Conservation (phyloP, 2,888 invertebrate species). For the Leucophenga montana region DNA sequence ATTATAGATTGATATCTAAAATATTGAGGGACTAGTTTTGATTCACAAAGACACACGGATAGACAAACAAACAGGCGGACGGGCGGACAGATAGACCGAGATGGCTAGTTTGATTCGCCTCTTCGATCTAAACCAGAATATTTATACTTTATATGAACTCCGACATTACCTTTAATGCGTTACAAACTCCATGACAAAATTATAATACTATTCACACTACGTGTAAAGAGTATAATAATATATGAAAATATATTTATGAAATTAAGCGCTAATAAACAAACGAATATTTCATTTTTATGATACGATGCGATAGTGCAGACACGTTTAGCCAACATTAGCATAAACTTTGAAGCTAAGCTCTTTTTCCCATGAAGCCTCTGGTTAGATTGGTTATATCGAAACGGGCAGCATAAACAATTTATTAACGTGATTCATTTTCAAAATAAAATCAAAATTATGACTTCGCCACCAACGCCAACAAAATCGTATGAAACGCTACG, state of each 20-base stretch:
- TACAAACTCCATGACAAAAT: too few species aligned
- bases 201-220: too few species aligned
- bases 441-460: slow-evolving; percentile 54
- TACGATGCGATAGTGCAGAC: slow-evolving; percentile 14
- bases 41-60: too few species aligned
- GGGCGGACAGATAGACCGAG: too few species aligned
- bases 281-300: slow-evolving; percentile 57
- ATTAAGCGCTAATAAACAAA: slow-evolving; percentile 41
- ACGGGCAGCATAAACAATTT: slow-evolving; percentile 63
- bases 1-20: too few species aligned
- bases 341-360: slow-evolving; percentile 67
- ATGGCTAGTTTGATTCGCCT: too few species aligned
- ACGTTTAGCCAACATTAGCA: slow-evolving; percentile 51
- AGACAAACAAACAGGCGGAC: too few species aligned
- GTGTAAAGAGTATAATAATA: too few species aligned
- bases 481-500: slow-evolving; percentile 22
- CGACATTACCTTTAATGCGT: too few species aligned
- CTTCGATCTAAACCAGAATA: too few species aligned
- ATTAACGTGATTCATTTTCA: slow-evolving; percentile 67
- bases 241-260: slow-evolving; percentile 1
- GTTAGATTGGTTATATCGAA: slow-evolving; percentile 33
- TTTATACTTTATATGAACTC: too few species aligned
- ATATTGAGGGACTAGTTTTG: too few species aligned
- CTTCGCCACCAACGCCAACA: not conserved
- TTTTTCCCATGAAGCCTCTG: slow-evolving; percentile 62